A percentile compares a stretch with the other conserved stretches of the same genome.
These are phyloP conservation scores for Scleropages formosus DNA, from an alignment of 2,797 vertebrate species.

Conservation along the genomic window DNA sequence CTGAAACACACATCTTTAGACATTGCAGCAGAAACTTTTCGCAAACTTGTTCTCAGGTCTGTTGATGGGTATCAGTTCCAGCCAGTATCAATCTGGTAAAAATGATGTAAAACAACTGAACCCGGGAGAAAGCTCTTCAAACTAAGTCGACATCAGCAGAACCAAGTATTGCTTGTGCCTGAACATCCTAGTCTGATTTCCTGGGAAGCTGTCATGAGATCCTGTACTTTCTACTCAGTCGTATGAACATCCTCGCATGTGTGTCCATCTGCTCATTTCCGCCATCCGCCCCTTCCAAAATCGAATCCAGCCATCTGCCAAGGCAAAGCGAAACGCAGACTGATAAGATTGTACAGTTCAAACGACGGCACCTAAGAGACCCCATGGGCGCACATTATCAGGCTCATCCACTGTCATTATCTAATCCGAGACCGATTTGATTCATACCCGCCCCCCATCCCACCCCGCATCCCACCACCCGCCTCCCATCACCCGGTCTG, in stretches of 20 bases:
- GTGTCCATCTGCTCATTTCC: conserved; percentile 22
- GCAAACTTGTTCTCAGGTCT: background rate
- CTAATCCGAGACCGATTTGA: conserved; percentile 58
- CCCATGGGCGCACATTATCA: conserved; percentile 37
- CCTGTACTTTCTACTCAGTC: conserved; percentile 7
- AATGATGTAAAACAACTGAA: background rate
- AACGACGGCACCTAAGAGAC: conserved; percentile 39
- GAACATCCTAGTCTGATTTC: background rate
- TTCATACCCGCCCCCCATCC: conserved; percentile 51
- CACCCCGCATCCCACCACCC: conserved; percentile 16
- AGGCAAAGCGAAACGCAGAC: conserved; percentile 4
- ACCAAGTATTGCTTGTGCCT: background rate
- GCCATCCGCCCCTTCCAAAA: conserved; percentile 14
- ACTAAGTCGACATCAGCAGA: background rate
- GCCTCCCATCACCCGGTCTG: conserved; percentile 38
- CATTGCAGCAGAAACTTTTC: background rate
- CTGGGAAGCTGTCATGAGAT: background rate
- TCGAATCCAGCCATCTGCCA: background rate
- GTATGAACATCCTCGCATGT: background rate
- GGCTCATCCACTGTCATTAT: conserved; percentile 54
- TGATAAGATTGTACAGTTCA: conserved; percentile 34
- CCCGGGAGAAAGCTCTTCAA: background rate
- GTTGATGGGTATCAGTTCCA: background rate
- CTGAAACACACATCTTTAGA: too few relatives aligned
- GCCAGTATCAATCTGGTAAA: too few relatives aligned